Evolutionary conservation across 1,140 invertebrate species (phyloP).

Genomic region (Helicoverpa zea): DNA sequence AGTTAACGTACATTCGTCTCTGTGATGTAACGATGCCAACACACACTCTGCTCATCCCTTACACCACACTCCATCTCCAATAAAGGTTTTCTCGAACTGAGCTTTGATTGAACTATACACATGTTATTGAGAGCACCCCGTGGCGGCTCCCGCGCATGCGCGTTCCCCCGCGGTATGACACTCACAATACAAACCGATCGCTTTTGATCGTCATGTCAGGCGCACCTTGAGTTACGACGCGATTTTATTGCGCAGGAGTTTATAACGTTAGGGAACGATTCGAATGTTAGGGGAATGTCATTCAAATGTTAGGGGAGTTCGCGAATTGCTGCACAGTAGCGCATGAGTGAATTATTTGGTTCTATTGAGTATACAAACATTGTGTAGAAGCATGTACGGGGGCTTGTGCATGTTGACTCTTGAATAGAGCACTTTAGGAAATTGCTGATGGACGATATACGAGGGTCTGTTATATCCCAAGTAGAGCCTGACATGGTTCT

Average conservation of each 20-base stretch:
- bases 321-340: background rate
- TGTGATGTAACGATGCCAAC: background rate
- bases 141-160: slow-evolving; percentile 22
- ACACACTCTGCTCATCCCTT: background rate
- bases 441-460: slow-evolving; percentile 1
- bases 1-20: no score
- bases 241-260: slow-evolving; percentile 9
- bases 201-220: slow-evolving; percentile 22
- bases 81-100: slow-evolving; percentile 1
- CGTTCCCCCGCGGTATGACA: background rate
- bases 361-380: slow-evolving; percentile 30
- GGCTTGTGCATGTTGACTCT: slow-evolving; percentile 1
- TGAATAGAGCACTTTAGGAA: background rate
- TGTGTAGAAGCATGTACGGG: background rate
- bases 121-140: slow-evolving; percentile 28
- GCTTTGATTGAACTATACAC: slow-evolving; percentile 12
- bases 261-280: background rate
- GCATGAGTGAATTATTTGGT: slow-evolving; percentile 16
- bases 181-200: slow-evolving; percentile 19
- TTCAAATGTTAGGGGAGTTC: background rate
- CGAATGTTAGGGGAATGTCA: background rate
- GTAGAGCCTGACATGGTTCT: background rate
- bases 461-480: background rate
- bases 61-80: slow-evolving; percentile 9
- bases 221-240: slow-evolving; percentile 19